Base-by-base conservation (phyloP, 2,888 invertebrate genomes). In the Empis stercorea region DNA sequence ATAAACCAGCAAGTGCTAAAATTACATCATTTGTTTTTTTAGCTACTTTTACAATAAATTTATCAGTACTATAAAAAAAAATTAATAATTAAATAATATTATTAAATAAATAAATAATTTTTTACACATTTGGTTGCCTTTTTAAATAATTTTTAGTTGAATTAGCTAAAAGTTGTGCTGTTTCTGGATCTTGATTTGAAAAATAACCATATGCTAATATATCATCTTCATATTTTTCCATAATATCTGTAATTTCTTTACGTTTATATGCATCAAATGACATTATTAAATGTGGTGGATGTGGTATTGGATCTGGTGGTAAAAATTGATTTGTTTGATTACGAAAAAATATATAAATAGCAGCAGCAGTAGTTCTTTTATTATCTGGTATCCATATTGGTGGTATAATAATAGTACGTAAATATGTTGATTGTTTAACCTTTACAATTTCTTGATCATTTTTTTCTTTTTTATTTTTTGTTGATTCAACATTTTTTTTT, bases 151-250 rank as follows among this genome's bases (percentile, higher is more conserved):
- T 73, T 2, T 74, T 73, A 0, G 75, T 62, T 0, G 72, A 76
- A 60, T 80, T 83, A 44, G 80, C 77, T 14, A 87, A 68, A 30
- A 83, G 64, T 52, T 68, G 65, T 0, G 84, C 79, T 6, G 74
- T 72, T 0, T 71, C 68, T 0, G 81, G 71, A 49, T 72, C 72
- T 40, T 75, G 75, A 51, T 73, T 77, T 1, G 79, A 77, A 58
- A 83, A 87, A 64, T 80, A 83, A 1, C 85, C 87, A 57, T 79
- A 80, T 30, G 75, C 68, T 30, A 81, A 70, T 10, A 86, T 63
- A 10, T 79, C 73, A 0, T 74, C 65, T 3, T 59, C 59, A 43
- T 73, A 74, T 6, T 71, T 64, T 14, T 70, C 55, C 54, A 73
- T 73, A 3, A 76, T 60, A 13, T 72, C 68, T 15, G 76, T 64